These are phyloP conservation scores for Eristalinus aeneus DNA, from an alignment of 2,888 invertebrate species.

Conservation along the genomic window DNA sequence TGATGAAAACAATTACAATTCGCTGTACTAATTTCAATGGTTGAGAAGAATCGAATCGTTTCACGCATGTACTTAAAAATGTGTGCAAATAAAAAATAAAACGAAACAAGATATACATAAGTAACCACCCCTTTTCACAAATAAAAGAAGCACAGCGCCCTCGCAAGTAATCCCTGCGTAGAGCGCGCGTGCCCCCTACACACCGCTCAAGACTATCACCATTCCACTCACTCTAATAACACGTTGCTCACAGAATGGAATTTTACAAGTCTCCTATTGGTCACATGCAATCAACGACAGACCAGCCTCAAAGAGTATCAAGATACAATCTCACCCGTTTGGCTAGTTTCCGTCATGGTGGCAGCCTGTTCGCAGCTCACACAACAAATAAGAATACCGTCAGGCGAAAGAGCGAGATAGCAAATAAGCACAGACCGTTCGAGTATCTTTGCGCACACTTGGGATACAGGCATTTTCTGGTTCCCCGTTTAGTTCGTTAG, in stretches of 20 bases:
- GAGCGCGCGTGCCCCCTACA: slow-evolving; percentile 64
- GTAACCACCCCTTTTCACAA: slow-evolving; percentile 57
- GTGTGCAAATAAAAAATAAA: slow-evolving; percentile 43
- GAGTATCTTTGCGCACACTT: slow-evolving; percentile 67
- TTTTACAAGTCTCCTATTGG: slow-evolving; percentile 67
- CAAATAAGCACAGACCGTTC: slow-evolving; percentile 56
- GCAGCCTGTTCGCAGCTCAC: slow-evolving; percentile 48
- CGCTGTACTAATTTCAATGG: slow-evolving; percentile 29
- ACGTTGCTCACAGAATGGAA: slow-evolving; percentile 43
- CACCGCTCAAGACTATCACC: slow-evolving; percentile 51
- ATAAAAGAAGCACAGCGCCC: slow-evolving; percentile 57
- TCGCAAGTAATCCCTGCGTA: slow-evolving; percentile 57
- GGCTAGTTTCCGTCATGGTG: slow-evolving; percentile 68
- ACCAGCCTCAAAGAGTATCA: slow-evolving; percentile 64
- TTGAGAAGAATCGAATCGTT: slow-evolving; percentile 43
- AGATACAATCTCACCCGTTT: slow-evolving; percentile 63
- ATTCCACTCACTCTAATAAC: slow-evolving; percentile 64
- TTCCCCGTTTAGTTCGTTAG: slow-evolving; percentile 70
- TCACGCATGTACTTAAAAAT: slow-evolving; percentile 58
- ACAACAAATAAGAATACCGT: slow-evolving; percentile 41
- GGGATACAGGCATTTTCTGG: slow-evolving; percentile 68
- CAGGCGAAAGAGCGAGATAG: slow-evolving; percentile 45
- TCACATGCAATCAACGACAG: slow-evolving; percentile 26
- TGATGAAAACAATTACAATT: slow-evolving; percentile 52
- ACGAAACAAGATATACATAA: slow-evolving; percentile 4